Base-by-base conservation (phyloP, 1,140 invertebrate species). In the Cotesia chilonis region DNA sequence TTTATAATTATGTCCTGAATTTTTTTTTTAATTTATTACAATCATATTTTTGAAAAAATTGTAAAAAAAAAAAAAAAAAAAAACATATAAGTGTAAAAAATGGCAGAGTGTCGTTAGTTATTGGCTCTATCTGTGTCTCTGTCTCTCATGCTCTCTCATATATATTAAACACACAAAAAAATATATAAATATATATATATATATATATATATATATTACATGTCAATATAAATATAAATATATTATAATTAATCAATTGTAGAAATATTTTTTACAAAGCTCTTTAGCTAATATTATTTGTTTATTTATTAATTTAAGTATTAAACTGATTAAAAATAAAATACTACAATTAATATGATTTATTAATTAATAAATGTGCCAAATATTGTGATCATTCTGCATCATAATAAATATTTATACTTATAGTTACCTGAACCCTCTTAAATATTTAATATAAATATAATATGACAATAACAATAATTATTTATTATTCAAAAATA, bases 301-400 rank as follows among this genome's bases (percentile, higher is more conserved):
- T 14, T 54, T 55, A 17, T 52, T 37, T 52, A 70, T 68, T 52
- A 57, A 75, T n/a, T 67, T n/a, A 59, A 65, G 55, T 12, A 69
- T 63, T 47, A 47, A 47, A 47, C 6, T 55, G 65, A 47, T 76
- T 57, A 37, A 54, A 47, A 41, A 17, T 72, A 36, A 20, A 12
- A 70, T 57, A 72, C 28, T 28, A 37, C 10, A 52, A 64, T 70
- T 68, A 54, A 52, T 54, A 69, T 51, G 35, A 51, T 66, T 70
- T 66, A 69, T 75, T 61, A 51, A 61, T 64, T n/a, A 73, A 76
- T 77, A 78, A 76, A 75, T 78, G 78, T 79, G 78, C 78, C 78
- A 79, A 79, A 77, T 79, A 76, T 77, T 76, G 70, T 73, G 57
- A 77, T 74, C 17, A 47, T 72, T 66, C 37, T 78, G 60, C 64